Conservation (phyloP, 2,113 vertebrate genomes). For the Caloenas nicobarica region DNA sequence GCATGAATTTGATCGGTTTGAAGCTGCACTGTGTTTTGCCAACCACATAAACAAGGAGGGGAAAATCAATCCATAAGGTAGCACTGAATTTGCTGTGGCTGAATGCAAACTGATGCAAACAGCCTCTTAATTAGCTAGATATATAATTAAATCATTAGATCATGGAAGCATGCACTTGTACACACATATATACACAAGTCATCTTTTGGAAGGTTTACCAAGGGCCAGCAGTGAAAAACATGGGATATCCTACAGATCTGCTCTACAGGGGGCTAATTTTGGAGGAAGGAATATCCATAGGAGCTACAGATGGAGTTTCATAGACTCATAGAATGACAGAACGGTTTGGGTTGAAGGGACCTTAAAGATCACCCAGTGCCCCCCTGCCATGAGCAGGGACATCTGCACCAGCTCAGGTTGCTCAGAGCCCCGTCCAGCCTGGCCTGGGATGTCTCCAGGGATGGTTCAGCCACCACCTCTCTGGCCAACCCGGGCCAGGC, state of each 20-base stretch:
- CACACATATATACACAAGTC: background rate
- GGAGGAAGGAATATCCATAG: background rate
- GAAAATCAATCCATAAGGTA: background rate
- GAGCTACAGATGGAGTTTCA: background rate
- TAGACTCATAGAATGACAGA: too few relatives aligned
- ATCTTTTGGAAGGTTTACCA: background rate
- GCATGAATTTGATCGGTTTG: background rate
- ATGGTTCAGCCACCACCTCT: too few relatives aligned
- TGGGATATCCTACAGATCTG: background rate
- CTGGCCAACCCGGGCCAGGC: too few relatives aligned
- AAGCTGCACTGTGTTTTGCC: background rate
- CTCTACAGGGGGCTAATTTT: background rate
- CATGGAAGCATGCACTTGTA: rapidly evolving
- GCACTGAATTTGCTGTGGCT: background rate
- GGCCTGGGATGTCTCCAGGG: too few relatives aligned
- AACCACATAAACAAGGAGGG: background rate
- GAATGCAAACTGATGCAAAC: background rate
- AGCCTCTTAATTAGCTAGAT: background rate
- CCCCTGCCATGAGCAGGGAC: too few relatives aligned
- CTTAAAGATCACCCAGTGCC: too few relatives aligned
- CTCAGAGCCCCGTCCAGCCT: too few relatives aligned
- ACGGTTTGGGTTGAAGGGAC: too few relatives aligned
- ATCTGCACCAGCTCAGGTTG: too few relatives aligned
- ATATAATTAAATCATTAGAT: background rate
- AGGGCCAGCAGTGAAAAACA: background rate